These are phyloP conservation scores for Apoda limacodes DNA, from an alignment of 2,888 invertebrate species.

Conservation along the genomic window DNA sequence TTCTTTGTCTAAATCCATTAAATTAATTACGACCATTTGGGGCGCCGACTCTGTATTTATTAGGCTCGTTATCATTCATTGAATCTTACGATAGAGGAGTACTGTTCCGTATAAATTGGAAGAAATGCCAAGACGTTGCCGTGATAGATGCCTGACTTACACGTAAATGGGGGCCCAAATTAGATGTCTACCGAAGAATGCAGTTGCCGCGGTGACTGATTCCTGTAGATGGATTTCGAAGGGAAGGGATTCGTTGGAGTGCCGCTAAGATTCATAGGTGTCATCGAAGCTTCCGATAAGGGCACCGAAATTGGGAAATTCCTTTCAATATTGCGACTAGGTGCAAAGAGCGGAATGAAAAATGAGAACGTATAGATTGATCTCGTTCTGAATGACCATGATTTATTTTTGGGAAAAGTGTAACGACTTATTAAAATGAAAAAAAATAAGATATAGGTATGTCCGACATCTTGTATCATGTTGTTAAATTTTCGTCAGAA, in stretches of 20 bases:
- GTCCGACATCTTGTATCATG: no score
- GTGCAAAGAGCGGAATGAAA: constrained; percentile 32
- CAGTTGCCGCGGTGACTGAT: constrained; percentile 60
- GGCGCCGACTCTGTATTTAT: constrained; percentile 65
- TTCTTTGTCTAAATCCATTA: constrained; percentile 70
- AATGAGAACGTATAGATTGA: constrained; percentile 17
- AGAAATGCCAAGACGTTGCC: constrained; percentile 41
- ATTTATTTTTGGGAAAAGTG: no score
- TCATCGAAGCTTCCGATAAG: constrained; percentile 41
- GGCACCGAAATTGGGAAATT: constrained; percentile 55
- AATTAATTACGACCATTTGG: constrained; percentile 65
- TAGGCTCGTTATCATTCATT: constrained; percentile 69
- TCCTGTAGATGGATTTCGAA: constrained; percentile 31
- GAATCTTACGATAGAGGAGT: constrained; percentile 59
- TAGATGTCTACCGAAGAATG: constrained; percentile 63
- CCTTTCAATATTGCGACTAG: constrained; percentile 43
- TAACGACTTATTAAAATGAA: no score
- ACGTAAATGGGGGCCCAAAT: constrained; percentile 60
- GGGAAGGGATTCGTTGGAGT: constrained; percentile 27
- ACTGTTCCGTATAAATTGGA: constrained; percentile 45
- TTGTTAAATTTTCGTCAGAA: no score
- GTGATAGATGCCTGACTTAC: constrained; percentile 61
- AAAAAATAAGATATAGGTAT: no score
- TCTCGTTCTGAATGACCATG: no score
- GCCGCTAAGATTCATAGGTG: constrained; percentile 56